A percentile compares a stretch with the other conserved stretches of the same genome.
Conservation (phyloP, 1,140 invertebrate species). For the Drosophila ogumai region DNA sequence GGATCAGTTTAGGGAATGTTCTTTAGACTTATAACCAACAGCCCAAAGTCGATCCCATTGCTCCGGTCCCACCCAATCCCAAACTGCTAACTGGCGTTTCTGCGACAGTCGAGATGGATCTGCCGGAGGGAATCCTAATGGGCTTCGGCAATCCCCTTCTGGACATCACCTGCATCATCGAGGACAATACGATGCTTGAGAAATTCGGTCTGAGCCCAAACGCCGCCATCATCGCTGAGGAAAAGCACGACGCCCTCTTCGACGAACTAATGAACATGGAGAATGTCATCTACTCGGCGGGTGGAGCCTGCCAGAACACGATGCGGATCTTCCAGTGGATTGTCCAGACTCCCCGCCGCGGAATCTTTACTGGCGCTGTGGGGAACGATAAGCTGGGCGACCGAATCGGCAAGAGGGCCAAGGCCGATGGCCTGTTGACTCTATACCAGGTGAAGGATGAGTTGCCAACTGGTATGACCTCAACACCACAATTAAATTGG, state of each 20-base stretch:
- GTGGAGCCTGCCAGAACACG: slow-evolving; percentile 97
- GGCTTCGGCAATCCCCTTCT: slow-evolving; percentile 71
- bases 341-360: slow-evolving; percentile 90
- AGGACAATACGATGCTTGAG: slow-evolving; percentile 85
- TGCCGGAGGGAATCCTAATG: slow-evolving; percentile 39
- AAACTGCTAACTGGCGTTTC: background rate
- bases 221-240: slow-evolving; percentile 96
- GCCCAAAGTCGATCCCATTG: background rate
- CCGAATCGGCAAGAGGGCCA: slow-evolving; percentile 93
- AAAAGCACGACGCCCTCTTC: slow-evolving; percentile 92
- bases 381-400: slow-evolving; percentile 95
- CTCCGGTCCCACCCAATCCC: background rate
- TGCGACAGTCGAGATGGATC: slow-evolving; percentile 19
- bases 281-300: slow-evolving; percentile 94
- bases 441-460: slow-evolving; percentile 92
- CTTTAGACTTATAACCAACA: background rate
- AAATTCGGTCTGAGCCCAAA: slow-evolving; percentile 95
- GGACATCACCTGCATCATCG: slow-evolving; percentile 49
- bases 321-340: slow-evolving; percentile 97
- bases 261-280: slow-evolving; percentile 87
- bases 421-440: slow-evolving; percentile 92
- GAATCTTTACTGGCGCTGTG: slow-evolving; percentile 97
- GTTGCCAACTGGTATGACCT: slow-evolving; percentile 88
- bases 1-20: background rate
- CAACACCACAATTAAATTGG: no score